Evolutionary conservation across 2,797 vertebrate species (phyloP).

Genomic region (Chromis chromis): DNA sequence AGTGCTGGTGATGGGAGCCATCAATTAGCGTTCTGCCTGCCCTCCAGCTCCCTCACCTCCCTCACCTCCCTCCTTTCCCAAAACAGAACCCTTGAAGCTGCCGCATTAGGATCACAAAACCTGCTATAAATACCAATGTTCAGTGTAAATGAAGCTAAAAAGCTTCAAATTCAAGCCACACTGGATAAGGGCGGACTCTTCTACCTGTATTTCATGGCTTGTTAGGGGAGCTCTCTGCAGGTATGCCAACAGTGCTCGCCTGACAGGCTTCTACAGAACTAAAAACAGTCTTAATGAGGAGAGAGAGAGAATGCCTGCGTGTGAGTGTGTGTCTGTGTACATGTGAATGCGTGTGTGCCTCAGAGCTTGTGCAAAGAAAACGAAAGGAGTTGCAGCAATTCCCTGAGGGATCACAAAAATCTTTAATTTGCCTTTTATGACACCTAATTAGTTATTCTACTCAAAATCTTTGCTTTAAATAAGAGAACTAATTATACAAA

Average conservation of each 20-base stretch:
- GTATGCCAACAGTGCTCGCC: slow-evolving; percentile 84
- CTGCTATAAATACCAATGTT: slow-evolving; percentile 89
- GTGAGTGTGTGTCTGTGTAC: slow-evolving; percentile 53
- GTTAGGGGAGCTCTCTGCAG: slow-evolving; percentile 88
- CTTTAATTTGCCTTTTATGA: slow-evolving; percentile 95
- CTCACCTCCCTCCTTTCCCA: slow-evolving; percentile 68
- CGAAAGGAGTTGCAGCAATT: slow-evolving; percentile 82
- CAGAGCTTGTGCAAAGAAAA: slow-evolving; percentile 66
- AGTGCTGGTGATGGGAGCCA: slow-evolving; percentile 82
- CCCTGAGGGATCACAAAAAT: slow-evolving; percentile 89
- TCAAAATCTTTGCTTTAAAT: slow-evolving; percentile 96
- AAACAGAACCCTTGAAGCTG: slow-evolving; percentile 83
- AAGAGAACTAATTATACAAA: slow-evolving; percentile 95
- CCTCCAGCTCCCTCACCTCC: slow-evolving; percentile 76
- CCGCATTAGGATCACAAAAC: slow-evolving; percentile 88
- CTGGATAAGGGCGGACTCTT: slow-evolving; percentile 82
- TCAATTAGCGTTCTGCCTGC: slow-evolving; percentile 84
- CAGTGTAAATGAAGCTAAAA: slow-evolving; percentile 88
- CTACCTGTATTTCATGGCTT: slow-evolving; percentile 91
- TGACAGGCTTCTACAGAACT: slow-evolving; percentile 88
- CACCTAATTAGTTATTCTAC: slow-evolving; percentile 96
- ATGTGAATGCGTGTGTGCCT: slow-evolving; percentile 50
- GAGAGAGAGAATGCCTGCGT: slow-evolving; percentile 77
- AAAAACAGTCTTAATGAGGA: slow-evolving; percentile 92
- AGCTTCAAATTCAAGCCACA: slow-evolving; percentile 82